Percentiles rank a stretch among this genome's conserved stretches.
Evolutionary conservation across 2,888 invertebrate species (phyloP).

Genomic region (Piscicola geometra): DNA sequence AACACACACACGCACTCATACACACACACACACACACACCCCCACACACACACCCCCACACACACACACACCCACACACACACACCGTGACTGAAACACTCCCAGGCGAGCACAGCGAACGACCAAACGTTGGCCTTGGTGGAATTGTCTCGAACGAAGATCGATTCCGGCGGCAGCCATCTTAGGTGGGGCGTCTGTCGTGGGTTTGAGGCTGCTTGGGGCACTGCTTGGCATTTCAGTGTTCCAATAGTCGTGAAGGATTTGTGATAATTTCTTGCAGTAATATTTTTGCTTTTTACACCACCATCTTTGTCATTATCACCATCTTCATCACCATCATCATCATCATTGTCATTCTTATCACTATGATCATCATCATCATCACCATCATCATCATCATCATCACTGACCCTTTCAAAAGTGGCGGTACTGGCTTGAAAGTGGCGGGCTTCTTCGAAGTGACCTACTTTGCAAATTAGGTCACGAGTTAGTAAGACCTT

Average conservation of each 20-base stretch:
- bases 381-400: too few relatives aligned
- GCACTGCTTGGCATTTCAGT: too few relatives aligned
- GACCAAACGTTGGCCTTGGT: conserved; percentile 28
- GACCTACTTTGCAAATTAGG: conserved; percentile 16
- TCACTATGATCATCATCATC: too few relatives aligned
- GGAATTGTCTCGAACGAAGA: conserved; percentile 21
- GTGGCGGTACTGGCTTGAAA: conserved; percentile 13
- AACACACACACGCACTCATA: conserved; percentile 1
- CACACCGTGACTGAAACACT: conserved; percentile 26
- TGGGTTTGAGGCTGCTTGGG: too few relatives aligned
- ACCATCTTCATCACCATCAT: too few relatives aligned
- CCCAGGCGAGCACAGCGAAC: conserved; percentile 23
- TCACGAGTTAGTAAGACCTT: conserved; percentile 22
- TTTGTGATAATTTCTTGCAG: too few relatives aligned
- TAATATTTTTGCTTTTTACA: too few relatives aligned
- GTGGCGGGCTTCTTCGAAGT: conserved; percentile 16
- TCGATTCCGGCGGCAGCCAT: conserved; percentile 31
- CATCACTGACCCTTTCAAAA: neutral
- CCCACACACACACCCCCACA: too few relatives aligned
- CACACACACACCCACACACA: neutral
- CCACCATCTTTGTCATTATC: too few relatives aligned
- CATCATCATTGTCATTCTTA: too few relatives aligned
- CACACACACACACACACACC: conserved; percentile 6
- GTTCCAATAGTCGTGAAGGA: too few relatives aligned
- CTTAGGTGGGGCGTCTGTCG: conserved; percentile 3